A percentile compares a stretch with the other conserved stretches of the same genome.
Evolutionary conservation across 2,888 invertebrate genomes (phyloP).

Genomic region (Rhamnusium bicolor): DNA sequence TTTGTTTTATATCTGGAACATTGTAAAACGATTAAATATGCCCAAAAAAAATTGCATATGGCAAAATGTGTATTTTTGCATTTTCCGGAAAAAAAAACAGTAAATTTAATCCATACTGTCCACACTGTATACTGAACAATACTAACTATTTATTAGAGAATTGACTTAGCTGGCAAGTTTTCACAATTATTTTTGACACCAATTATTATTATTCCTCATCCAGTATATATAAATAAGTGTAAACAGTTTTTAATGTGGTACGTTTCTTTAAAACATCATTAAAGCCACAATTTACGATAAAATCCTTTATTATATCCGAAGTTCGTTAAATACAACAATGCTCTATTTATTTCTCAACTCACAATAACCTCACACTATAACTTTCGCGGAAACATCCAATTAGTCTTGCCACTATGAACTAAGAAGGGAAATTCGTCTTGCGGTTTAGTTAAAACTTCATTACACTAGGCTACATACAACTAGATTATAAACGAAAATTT

Average conservation of each 20-base stretch:
- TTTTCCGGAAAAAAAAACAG: no score
- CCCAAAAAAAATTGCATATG: no score
- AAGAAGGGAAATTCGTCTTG: constrained; percentile 15
- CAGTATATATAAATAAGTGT: no score
- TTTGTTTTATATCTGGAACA: no score
- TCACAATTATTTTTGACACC: no score
- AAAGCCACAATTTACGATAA: not conserved
- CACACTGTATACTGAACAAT: no score
- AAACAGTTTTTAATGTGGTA: constrained; percentile 4
- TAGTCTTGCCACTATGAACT: constrained; percentile 4
- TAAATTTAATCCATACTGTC: no score
- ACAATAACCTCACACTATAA: constrained; percentile 6
- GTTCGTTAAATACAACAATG: constrained; percentile 27
- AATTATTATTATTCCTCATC: no score
- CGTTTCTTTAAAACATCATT: constrained; percentile 16
- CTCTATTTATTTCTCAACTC: constrained; percentile 13
- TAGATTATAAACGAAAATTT: not conserved
- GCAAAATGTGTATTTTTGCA: no score
- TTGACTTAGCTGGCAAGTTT: no score
- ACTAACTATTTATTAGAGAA: no score
- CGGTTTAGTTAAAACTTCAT: constrained; percentile 14
- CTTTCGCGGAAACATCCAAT: constrained; percentile 19
- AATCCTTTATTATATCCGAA: not conserved
- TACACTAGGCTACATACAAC: not conserved
- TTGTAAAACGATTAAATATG: no score